Conservation (phyloP, 2,113 vertebrate genomes). For the Corvus hawaiiensis region DNA sequence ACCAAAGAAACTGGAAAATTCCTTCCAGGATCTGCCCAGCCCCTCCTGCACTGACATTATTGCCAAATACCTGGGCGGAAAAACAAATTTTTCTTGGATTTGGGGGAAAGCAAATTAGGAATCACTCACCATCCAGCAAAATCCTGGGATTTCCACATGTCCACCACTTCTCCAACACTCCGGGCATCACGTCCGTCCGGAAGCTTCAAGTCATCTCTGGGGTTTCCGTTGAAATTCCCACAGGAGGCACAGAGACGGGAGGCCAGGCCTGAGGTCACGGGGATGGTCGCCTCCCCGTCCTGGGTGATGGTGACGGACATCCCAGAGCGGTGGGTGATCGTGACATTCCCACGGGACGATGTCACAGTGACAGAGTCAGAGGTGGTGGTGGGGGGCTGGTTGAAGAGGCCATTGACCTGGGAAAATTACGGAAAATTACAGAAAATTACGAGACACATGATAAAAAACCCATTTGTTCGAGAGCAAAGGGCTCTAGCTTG, state of each 20-base stretch:
- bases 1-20: conserved; percentile 35
- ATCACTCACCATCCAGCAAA: conserved; percentile 49
- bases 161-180: not conserved
- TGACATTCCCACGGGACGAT: not conserved
- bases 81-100: not conserved
- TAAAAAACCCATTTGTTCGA: not conserved
- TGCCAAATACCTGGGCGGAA: not conserved
- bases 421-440: not conserved
- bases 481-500: not conserved
- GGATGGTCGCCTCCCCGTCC: not conserved
- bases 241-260: conserved; percentile 46
- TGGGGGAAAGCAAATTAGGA: not conserved
- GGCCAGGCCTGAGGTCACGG: not conserved
- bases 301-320: conserved; percentile 58
- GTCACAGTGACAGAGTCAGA: not conserved
- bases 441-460: fast-evolving
- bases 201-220: conserved; percentile 16
- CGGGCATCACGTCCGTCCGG: not conserved
- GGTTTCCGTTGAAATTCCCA: conserved; percentile 14
- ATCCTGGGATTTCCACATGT: conserved; percentile 54
- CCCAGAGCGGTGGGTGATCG: conserved; percentile 22
- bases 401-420: conserved; percentile 14
- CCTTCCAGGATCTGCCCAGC: not conserved
- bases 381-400: not conserved
- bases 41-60: not conserved